A percentile compares a stretch with the other conserved stretches of the same genome.
These are phyloP conservation scores for Camelus dromedarius DNA, from an alignment of 2,113 vertebrate genomes.

Conservation along the genomic window DNA sequence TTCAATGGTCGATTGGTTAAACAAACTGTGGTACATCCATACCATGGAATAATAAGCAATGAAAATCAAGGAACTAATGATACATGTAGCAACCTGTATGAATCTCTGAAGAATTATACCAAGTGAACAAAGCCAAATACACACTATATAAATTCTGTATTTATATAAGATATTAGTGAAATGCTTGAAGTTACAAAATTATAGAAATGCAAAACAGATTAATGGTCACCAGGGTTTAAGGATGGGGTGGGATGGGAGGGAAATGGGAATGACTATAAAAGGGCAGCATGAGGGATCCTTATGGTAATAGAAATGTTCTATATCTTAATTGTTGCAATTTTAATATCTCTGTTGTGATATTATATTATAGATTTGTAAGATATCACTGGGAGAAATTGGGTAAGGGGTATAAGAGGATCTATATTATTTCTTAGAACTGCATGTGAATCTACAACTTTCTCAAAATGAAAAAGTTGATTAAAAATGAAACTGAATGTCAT, in stretches of 20 bases:
- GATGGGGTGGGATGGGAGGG: not conserved
- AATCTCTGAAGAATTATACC: not conserved
- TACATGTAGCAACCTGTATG: not conserved
- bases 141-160: not conserved
- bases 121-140: not conserved
- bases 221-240: not conserved
- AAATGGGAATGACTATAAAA: not conserved
- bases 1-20: not conserved
- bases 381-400: not conserved
- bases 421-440: not conserved
- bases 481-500: not conserved
- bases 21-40: not conserved
- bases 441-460: not conserved
- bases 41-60: not conserved
- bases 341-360: not conserved
- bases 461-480: not conserved
- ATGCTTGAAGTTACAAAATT: not conserved
- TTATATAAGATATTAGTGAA: not conserved
- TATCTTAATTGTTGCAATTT: not conserved
- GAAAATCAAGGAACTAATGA: not conserved
- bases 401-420: not conserved
- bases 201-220: not conserved
- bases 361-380: not conserved
- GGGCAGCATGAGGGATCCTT: not conserved
- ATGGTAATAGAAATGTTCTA: not conserved